phyloP scores from a whole-genome alignment of 30 jellyfish, hydroid and myxozoan species.

The Turritopsis rubra region DNA sequence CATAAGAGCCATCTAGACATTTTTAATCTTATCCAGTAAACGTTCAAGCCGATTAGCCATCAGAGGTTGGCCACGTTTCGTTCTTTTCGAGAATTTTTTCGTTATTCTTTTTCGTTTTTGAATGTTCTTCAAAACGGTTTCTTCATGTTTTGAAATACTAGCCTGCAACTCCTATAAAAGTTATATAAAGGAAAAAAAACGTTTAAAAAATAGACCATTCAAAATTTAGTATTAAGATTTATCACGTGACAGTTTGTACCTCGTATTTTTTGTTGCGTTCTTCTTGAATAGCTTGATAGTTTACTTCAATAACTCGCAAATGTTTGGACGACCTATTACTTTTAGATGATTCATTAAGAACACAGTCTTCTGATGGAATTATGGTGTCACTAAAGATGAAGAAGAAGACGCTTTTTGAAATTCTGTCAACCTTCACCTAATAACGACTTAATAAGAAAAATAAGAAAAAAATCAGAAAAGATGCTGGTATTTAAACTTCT shows the following conservation, averaged over 20 bases:
- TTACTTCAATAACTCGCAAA: neutral
- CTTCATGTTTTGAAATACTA: conserved; percentile 30
- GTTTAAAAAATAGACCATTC: neutral
- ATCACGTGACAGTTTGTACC: conserved; percentile 1
- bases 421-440: neutral
- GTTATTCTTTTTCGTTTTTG: conserved; percentile 51
- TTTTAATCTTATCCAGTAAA: conserved; percentile 41
- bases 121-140: conserved; percentile 38
- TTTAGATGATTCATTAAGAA: neutral
- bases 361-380: neutral
- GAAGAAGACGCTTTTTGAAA: neutral
- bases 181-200: neutral
- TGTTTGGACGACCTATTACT: neutral
- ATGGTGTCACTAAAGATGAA: neutral
- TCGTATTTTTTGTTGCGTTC: conserved; percentile 16
- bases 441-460: too few relatives aligned
- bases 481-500: too few relatives aligned
- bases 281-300: conserved; percentile 21
- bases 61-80: conserved; percentile 75
- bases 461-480: too few relatives aligned
- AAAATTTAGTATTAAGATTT: too few relatives aligned
- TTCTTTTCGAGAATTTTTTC: conserved; percentile 32
- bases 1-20: neutral
- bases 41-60: conserved; percentile 59
- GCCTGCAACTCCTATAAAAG: conserved; percentile 52